Evolutionary conservation across 2,888 invertebrate species (phyloP).

Genomic region (Alsophila aescularia): DNA sequence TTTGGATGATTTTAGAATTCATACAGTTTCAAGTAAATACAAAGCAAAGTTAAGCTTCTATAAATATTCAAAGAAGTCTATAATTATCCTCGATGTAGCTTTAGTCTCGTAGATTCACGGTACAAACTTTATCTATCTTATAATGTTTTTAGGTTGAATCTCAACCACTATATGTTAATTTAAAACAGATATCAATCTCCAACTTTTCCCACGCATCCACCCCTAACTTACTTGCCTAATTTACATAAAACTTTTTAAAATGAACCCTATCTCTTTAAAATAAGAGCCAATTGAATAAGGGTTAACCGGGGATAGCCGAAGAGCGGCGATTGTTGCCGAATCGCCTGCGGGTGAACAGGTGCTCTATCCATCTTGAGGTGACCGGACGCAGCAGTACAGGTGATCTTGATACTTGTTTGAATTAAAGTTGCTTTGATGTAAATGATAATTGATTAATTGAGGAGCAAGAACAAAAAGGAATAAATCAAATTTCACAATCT

Average conservation of each 20-base stretch:
- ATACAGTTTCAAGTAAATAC: no score
- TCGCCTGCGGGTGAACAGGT: conserved; percentile 58
- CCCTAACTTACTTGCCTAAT: conserved; percentile 26
- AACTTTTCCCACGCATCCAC: conserved; percentile 37
- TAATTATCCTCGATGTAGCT: neutral
- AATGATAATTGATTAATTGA: no score
- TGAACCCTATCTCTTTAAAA: conserved; percentile 10
- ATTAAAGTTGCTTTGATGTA: neutral
- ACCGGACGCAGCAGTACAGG: conserved; percentile 50
- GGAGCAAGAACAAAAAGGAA: no score
- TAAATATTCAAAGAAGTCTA: no score
- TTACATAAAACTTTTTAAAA: conserved; percentile 27
- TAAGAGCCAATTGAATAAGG: conserved; percentile 6
- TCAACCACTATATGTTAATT: conserved; percentile 30
- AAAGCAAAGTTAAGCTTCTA: no score
- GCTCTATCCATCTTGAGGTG: conserved; percentile 53
- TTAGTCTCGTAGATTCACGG: neutral
- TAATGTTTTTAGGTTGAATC: neutral
- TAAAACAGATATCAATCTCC: conserved; percentile 38
- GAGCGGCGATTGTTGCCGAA: conserved; percentile 37
- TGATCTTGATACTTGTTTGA: conserved; percentile 52
- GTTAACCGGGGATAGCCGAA: conserved; percentile 32
- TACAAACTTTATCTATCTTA: neutral
- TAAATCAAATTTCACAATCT: no score
- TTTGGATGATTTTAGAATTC: no score